Percentiles rank a stretch among this genome's conserved stretches.
Evolutionary conservation across 2,888 invertebrate species (phyloP).

Genomic region (Leucophenga montana): DNA sequence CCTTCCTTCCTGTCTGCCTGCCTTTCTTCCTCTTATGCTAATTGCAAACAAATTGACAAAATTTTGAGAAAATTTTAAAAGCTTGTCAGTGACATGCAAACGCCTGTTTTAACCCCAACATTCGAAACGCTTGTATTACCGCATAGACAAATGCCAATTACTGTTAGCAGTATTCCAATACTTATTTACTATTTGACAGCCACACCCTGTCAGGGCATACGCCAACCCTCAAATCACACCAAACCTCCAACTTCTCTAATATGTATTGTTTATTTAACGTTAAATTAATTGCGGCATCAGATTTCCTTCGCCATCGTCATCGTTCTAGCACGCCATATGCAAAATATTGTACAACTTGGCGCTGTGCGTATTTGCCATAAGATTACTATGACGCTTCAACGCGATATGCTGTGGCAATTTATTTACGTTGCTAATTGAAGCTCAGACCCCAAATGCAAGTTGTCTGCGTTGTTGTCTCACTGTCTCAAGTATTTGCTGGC

Average conservation of each 20-base stretch:
- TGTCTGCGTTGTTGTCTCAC: slow-evolving; percentile 2
- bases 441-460: slow-evolving; percentile 25
- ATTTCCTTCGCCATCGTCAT: slow-evolving; percentile 38
- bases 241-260: background rate
- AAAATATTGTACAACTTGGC: slow-evolving; percentile 31
- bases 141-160: background rate
- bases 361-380: slow-evolving; percentile 46
- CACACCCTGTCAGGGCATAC: slow-evolving; percentile 16
- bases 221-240: background rate
- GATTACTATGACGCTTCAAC: slow-evolving; percentile 46
- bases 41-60: slow-evolving; percentile 27
- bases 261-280: slow-evolving; percentile 56
- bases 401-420: slow-evolving; percentile 31
- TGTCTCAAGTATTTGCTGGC: slow-evolving; percentile 19
- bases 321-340: slow-evolving; percentile 35
- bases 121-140: background rate
- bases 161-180: slow-evolving; percentile 2
- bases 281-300: slow-evolving; percentile 60
- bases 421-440: slow-evolving; percentile 61
- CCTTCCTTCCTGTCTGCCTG: background rate
- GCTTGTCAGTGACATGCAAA: slow-evolving; percentile 1
- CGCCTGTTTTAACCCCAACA: slow-evolving; percentile 10
- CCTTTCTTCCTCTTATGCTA: background rate
- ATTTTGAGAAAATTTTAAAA: background rate
- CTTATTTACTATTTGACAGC: slow-evolving; percentile 30